phyloP scores from a whole-genome alignment of 2,113 vertebrate genomes.

The Macrotis lagotis region DNA sequence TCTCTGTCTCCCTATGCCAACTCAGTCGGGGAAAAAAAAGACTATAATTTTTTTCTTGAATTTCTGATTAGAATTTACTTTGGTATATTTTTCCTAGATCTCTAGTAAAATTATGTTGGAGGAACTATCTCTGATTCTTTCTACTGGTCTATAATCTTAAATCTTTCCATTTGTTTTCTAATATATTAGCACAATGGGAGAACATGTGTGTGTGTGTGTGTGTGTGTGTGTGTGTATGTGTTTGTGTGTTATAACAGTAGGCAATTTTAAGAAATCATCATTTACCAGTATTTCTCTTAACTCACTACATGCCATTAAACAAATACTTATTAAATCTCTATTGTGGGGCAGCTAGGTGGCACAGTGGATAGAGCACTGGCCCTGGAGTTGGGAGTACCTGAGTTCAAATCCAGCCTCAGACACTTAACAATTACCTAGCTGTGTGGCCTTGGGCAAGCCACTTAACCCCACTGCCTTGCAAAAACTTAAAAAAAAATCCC shows the following conservation, averaged over 20 bases:
- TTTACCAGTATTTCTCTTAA: neutral
- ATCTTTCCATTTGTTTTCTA: neutral
- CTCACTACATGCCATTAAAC: neutral
- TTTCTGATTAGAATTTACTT: neutral
- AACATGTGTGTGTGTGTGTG: neutral
- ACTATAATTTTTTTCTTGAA: neutral
- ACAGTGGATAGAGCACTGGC: too few relatives aligned
- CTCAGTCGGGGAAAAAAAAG: neutral
- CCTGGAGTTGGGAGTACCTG: too few relatives aligned
- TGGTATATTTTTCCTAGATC: neutral
- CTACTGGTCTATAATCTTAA: neutral
- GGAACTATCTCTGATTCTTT: neutral
- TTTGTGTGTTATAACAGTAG: neutral
- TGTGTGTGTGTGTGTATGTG: neutral
- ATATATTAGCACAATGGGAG: neutral
- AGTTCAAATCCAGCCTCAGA: too few relatives aligned
- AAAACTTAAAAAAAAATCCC: too few relatives aligned
- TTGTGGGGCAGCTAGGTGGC: too few relatives aligned
- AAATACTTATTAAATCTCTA: neutral
- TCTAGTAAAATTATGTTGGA: neutral
- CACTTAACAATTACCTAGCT: too few relatives aligned
- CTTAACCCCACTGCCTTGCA: too few relatives aligned
- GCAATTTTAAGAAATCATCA: neutral
- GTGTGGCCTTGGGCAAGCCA: too few relatives aligned
- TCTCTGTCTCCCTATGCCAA: neutral